Conservation (phyloP, 2,888 invertebrate genomes). For the Aromia moschata region DNA sequence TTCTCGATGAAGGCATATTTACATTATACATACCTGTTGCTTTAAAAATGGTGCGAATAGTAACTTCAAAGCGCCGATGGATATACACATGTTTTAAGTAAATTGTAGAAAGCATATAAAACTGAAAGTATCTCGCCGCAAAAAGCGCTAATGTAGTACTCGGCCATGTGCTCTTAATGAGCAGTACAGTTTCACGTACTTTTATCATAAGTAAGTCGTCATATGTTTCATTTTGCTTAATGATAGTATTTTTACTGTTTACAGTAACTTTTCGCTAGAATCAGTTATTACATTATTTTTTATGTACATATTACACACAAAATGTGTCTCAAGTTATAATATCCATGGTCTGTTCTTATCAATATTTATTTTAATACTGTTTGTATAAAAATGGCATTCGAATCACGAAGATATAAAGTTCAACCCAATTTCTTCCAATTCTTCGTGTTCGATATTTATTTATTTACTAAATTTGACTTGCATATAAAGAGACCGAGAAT, state of each 20-base stretch:
- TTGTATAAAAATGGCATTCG: too few species aligned
- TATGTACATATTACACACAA: too few species aligned
- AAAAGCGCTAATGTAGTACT: constrained; percentile 3
- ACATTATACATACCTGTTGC: background rate
- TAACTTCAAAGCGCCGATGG: constrained; percentile 5
- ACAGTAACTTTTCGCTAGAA: background rate
- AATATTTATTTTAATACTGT: too few species aligned
- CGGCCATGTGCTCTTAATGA: constrained; percentile 4
- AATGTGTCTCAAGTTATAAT: too few species aligned
- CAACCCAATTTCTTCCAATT: too few species aligned
- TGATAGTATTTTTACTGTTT: background rate
- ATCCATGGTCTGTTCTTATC: too few species aligned
- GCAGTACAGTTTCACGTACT: background rate
- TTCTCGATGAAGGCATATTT: too few species aligned
- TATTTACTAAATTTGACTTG: too few species aligned
- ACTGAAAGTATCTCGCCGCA: constrained; percentile 25
- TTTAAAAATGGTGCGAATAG: background rate
- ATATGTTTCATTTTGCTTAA: background rate
- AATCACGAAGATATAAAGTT: too few species aligned
- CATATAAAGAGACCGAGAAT: too few species aligned
- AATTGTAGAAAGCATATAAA: constrained; percentile 28
- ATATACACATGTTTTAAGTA: constrained; percentile 21
- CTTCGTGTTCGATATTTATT: too few species aligned
- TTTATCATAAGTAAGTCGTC: background rate
- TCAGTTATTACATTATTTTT: too few species aligned